Evolutionary conservation across 2,113 vertebrate genomes (phyloP).

Genomic region (Pungitius pungitius): DNA sequence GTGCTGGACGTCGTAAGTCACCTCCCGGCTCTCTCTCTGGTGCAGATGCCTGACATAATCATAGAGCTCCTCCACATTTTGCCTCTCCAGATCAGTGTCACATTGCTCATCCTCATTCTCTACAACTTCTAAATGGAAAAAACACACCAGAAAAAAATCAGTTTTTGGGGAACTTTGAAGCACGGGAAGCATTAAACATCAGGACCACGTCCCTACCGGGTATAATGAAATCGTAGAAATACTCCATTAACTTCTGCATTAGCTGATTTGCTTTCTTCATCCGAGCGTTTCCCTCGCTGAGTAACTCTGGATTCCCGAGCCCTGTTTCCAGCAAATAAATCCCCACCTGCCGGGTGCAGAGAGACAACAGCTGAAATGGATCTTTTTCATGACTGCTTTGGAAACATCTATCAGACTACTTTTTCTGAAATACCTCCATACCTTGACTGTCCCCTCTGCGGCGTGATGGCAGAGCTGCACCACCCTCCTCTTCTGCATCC

Average conservation of each 20-base stretch:
- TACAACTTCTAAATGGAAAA: conserved; percentile 69
- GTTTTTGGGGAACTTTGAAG: neutral
- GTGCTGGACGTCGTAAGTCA: conserved; percentile 89
- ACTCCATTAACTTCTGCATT: conserved; percentile 94
- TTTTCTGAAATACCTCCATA: conserved; percentile 55
- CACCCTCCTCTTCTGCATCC: conserved; percentile 93
- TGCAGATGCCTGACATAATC: conserved; percentile 88
- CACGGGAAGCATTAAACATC: neutral
- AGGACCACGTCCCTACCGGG: conserved; percentile 81
- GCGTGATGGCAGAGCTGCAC: conserved; percentile 86
- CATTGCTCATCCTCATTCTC: conserved; percentile 89
- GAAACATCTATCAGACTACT: neutral
- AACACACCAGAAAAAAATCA: neutral
- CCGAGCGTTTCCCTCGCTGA: conserved; percentile 90
- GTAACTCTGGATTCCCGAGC: conserved; percentile 88
- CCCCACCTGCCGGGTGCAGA: conserved; percentile 83
- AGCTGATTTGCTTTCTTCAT: conserved; percentile 93
- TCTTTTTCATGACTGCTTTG: neutral
- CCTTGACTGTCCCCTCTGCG: conserved; percentile 84
- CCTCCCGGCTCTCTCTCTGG: conserved; percentile 78
- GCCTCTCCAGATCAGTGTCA: conserved; percentile 91
- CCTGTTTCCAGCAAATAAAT: conserved; percentile 91
- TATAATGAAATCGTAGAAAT: conserved; percentile 89
- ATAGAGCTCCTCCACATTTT: conserved; percentile 97
- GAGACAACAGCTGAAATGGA: neutral